Evolutionary conservation across 2,113 vertebrate genomes (phyloP).

Genomic region (Cyphomyrus discorhynchus): DNA sequence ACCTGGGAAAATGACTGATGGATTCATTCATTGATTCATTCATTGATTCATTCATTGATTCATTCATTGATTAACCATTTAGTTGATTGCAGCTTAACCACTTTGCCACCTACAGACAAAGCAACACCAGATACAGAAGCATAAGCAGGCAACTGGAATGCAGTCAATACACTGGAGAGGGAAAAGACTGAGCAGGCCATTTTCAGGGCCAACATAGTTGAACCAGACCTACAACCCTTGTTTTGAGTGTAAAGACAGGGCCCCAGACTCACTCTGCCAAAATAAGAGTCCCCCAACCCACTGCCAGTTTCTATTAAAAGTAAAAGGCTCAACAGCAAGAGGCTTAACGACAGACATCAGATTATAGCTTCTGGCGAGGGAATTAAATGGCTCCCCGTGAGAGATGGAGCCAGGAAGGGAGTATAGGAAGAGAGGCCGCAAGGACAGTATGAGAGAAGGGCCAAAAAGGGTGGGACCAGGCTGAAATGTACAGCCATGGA

Average conservation of each 20-base stretch:
- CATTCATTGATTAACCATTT: not conserved
- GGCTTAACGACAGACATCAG: slow-evolving; percentile 25
- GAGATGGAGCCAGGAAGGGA: not conserved
- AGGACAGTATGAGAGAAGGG: not conserved
- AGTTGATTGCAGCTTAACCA: not conserved
- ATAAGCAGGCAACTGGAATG: not conserved
- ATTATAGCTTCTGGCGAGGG: slow-evolving; percentile 18
- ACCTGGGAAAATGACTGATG: not conserved
- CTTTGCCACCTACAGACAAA: not conserved
- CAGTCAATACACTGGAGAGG: not conserved
- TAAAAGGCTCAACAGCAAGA: slow-evolving; percentile 29
- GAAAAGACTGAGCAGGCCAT: not conserved
- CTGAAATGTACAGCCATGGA: too few species aligned
- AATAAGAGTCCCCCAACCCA: not conserved
- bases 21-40: not conserved
- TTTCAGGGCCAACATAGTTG: not conserved
- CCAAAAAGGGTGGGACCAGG: not conserved
- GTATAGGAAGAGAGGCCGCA: not conserved
- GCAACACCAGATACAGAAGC: not conserved
- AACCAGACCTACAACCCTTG: not conserved
- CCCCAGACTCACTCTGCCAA: not conserved
- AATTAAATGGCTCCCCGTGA: slow-evolving; percentile 9
- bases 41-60: not conserved
- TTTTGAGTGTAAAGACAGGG: not conserved
- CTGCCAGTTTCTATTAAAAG: slow-evolving; percentile 29